These are phyloP conservation scores for Protobothrops mucrosquamatus DNA, from an alignment of 2,113 vertebrate genomes.

Conservation along the genomic window DNA sequence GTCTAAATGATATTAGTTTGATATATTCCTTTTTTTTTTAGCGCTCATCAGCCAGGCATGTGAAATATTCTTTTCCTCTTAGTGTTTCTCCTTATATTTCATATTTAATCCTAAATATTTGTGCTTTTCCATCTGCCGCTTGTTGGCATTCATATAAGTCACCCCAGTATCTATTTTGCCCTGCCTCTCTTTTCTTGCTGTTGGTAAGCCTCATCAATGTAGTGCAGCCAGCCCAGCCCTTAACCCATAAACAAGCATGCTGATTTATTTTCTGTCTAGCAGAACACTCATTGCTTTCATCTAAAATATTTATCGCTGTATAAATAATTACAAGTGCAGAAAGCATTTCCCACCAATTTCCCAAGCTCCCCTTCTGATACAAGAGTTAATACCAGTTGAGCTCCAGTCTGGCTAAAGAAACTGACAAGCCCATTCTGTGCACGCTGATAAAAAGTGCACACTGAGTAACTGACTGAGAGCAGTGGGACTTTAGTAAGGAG, in stretches of 20 bases:
- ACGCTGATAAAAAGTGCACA: not conserved
- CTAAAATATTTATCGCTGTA: not conserved
- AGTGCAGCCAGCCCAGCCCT: not conserved
- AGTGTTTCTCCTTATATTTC: not conserved
- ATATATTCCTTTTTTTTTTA: not conserved
- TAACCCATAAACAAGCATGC: not conserved
- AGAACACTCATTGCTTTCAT: not conserved
- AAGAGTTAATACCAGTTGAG: not conserved
- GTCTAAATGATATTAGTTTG: not conserved
- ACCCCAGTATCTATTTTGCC: not conserved
- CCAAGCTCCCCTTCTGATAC: not conserved
- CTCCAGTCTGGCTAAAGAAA: not conserved
- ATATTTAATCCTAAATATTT: not conserved
- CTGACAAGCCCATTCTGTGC: not conserved
- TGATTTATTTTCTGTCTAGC: not conserved
- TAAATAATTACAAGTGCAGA: not conserved
- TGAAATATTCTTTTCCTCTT: not conserved
- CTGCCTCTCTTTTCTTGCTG: not conserved
- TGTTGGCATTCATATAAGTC: not conserved
- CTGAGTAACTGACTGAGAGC: not conserved
- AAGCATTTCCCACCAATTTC: constrained; percentile 1
- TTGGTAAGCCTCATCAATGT: not conserved
- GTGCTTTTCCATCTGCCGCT: not conserved
- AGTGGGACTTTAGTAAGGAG: not conserved
- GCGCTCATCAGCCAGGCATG: not conserved